phyloP scores from a whole-genome alignment of 2,888 invertebrate species.

The Fragum fragum region DNA sequence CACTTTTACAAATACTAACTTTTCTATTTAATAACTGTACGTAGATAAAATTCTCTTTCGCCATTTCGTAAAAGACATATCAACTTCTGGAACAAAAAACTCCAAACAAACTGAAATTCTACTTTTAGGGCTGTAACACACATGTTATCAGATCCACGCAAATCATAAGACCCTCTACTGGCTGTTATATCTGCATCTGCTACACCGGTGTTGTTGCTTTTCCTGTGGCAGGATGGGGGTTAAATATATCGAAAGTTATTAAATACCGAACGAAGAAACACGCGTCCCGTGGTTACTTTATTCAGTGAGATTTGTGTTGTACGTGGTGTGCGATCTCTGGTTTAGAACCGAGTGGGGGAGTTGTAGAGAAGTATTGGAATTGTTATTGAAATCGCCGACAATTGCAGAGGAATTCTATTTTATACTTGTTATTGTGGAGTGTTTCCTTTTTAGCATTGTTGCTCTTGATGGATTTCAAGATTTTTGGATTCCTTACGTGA shows the following conservation, averaged over 20 bases:
- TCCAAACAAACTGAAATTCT: too few species aligned
- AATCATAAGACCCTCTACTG: too few species aligned
- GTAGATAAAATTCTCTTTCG: too few species aligned
- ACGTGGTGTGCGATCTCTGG: neutral
- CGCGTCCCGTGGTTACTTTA: neutral
- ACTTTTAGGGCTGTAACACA: too few species aligned
- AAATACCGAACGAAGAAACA: neutral
- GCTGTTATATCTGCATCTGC: too few species aligned
- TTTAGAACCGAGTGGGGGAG: neutral
- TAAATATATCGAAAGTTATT: neutral
- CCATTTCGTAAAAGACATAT: too few species aligned
- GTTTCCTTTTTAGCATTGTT: neutral
- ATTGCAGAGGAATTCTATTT: conserved; percentile 1
- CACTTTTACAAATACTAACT: too few species aligned
- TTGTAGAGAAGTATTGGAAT: neutral
- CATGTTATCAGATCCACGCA: too few species aligned
- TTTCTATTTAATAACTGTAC: too few species aligned
- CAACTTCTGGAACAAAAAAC: too few species aligned
- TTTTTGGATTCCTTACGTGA: neutral
- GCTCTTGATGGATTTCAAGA: neutral
- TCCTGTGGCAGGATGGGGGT: too few species aligned
- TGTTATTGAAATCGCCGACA: conserved; percentile 1
- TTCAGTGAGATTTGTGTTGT: neutral
- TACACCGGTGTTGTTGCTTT: too few species aligned
- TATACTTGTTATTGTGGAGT: conserved; percentile 6